Evolutionary conservation across 1,140 invertebrate genomes (phyloP), one percentile per base, ranked within the genome.

Genomic region (Ditylenchus dipsaci): DNA sequence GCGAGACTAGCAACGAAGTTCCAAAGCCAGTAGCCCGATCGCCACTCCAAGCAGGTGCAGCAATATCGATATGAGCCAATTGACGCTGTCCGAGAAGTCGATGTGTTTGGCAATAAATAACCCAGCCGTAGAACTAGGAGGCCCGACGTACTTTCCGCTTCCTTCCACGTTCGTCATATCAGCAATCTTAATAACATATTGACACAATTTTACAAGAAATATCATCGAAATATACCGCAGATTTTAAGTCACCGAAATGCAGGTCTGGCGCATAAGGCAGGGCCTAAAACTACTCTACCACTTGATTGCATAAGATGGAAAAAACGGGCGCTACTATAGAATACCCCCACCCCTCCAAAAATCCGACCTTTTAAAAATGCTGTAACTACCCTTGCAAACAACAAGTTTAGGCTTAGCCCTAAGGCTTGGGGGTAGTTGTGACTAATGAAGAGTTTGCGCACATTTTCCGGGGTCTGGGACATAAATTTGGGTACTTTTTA

Each of bases 1-100:
- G 53, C 7, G 63, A 21, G 33, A 72, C 63, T 38, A 93, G 83
- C 1, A 93, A 84, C 1, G 89, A 89, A 1, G 92, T 90, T 0
- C 92, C 92, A 84, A 91, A 94, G 0, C 91, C 92, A 27, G 91
- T 93, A 0, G 90, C 91, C 73, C 91, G 87, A 84, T 93, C 92
- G 57, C 90, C 90, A 27, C 15, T 26, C 66, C 63, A 7, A 65
- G 27, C n/a, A 33, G 91, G 90, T 64, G 87, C 87, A 0, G 91
- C 91, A 88, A 94, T 93, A 84, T 94, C 92, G 8, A 94, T 86
- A 84, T 94, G 92, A 57, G 85, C 91, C 91, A 94, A 79, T 92
- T 90, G 9, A 80, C 33, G 60, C 27, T 29, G 47, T 43, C 33
- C 1, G 63, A 64, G 84, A 92, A 92, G 0, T 91, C 91, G n/a